These are phyloP conservation scores for Centruroides sculpturatus DNA, from an alignment of 1,140 invertebrate genomes.

Conservation along the genomic window DNA sequence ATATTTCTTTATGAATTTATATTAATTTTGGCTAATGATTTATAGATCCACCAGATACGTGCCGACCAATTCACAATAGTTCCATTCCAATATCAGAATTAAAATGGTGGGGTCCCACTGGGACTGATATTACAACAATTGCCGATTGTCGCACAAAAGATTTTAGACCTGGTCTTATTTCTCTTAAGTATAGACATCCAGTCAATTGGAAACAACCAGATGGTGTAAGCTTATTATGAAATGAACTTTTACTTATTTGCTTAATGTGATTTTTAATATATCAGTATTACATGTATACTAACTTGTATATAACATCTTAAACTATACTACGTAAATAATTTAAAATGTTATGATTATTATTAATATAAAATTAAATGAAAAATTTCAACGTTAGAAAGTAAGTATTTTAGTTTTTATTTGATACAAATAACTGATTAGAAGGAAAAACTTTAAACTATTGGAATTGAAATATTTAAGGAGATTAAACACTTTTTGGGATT, in stretches of 20 bases:
- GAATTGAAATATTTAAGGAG: too few species aligned
- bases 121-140: slow-evolving; percentile 51
- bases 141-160: slow-evolving; percentile 63
- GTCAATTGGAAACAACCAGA: slow-evolving; percentile 75
- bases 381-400: not conserved
- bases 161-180: slow-evolving; percentile 70
- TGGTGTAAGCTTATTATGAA: slow-evolving; percentile 25
- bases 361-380: too few species aligned
- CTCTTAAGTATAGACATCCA: slow-evolving; percentile 70
- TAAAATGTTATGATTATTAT: too few species aligned
- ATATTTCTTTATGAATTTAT: not conserved
- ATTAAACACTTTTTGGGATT: too few species aligned
- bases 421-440: not conserved
- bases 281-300: too few species aligned
- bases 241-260: too few species aligned
- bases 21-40: not conserved
- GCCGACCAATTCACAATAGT: too few species aligned
- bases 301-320: too few species aligned
- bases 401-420: not conserved
- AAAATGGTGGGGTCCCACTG: slow-evolving; percentile 69
- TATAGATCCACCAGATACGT: not conserved
- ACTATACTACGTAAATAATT: too few species aligned
- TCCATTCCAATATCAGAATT: too few species aligned
- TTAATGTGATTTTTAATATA: too few species aligned
- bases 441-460: too few species aligned